Evolutionary conservation across 2,888 invertebrate species (phyloP).

Genomic region (Leucophenga maculata): DNA sequence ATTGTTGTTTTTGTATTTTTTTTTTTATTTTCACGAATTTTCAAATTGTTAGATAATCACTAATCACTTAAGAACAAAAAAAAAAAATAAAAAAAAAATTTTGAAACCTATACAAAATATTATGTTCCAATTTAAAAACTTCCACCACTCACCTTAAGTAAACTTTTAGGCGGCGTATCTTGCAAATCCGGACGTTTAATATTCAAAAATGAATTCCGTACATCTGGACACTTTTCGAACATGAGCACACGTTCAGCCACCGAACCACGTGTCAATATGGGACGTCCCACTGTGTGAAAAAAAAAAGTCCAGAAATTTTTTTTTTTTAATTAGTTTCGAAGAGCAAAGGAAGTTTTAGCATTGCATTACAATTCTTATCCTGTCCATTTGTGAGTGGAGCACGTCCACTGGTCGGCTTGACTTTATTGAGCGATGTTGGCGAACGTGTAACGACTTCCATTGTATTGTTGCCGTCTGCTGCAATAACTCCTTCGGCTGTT

Average conservation of each 20-base stretch:
- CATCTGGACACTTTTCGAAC: conserved; percentile 91
- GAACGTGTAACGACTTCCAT: conserved; percentile 52
- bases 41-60: conserved; percentile 60
- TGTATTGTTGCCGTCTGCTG: conserved; percentile 31
- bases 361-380: conserved; percentile 66
- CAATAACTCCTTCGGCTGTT: conserved; percentile 27
- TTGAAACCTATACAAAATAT: neutral
- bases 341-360: conserved; percentile 3
- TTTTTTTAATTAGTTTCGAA: neutral
- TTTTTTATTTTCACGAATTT: conserved; percentile 41
- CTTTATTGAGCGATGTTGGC: conserved; percentile 69
- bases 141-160: conserved; percentile 60
- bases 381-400: conserved; percentile 75
- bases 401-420: conserved; percentile 71
- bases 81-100: conserved; percentile 2
- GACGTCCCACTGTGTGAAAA: conserved; percentile 77
- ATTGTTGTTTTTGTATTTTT: conserved; percentile 24
- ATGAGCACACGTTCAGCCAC: conserved; percentile 92
- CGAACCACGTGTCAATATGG: conserved; percentile 89
- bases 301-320: neutral
- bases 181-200: conserved; percentile 71
- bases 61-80: conserved; percentile 22
- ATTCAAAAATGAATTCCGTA: conserved; percentile 73
- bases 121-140: neutral
- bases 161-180: conserved; percentile 62